Conservation (phyloP, 2,797 vertebrate genomes). For the Pseudomugil tenellus region DNA sequence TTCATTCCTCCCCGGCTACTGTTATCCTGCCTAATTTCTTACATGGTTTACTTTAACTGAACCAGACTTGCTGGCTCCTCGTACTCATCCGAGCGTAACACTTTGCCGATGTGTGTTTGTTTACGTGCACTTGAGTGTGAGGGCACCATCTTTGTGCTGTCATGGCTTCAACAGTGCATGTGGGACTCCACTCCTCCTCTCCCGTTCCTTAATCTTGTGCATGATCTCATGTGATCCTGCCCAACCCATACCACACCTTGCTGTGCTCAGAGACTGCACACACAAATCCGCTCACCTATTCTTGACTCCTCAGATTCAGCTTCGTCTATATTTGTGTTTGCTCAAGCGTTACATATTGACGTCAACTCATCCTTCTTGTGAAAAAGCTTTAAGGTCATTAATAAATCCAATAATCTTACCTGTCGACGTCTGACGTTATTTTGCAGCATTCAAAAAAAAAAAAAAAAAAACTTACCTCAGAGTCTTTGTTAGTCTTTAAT, state of each 20-base stretch:
- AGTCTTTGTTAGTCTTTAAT: neutral
- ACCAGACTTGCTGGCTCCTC: constrained; percentile 65
- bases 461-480: neutral
- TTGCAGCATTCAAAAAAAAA: neutral
- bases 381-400: constrained; percentile 26
- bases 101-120: neutral
- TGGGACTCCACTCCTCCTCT: constrained; percentile 46
- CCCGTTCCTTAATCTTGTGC: constrained; percentile 60
- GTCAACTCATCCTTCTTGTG: constrained; percentile 43
- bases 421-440: constrained; percentile 25
- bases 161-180: constrained; percentile 42
- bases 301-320: constrained; percentile 22
- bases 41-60: constrained; percentile 41
- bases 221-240: constrained; percentile 59
- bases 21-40: constrained; percentile 53
- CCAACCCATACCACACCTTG: constrained; percentile 59
- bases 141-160: constrained; percentile 29
- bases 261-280: constrained; percentile 44
- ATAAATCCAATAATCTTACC: constrained; percentile 29
- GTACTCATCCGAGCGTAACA: constrained; percentile 55
- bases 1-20: constrained; percentile 34
- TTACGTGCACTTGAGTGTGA: neutral
- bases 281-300: constrained; percentile 43
- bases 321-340: constrained; percentile 56
- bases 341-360: constrained; percentile 49